A percentile compares a stretch with the other conserved stretches of the same genome.
Evolutionary conservation across 2,888 invertebrate genomes (phyloP).

Genomic region (Papilio gigon): DNA sequence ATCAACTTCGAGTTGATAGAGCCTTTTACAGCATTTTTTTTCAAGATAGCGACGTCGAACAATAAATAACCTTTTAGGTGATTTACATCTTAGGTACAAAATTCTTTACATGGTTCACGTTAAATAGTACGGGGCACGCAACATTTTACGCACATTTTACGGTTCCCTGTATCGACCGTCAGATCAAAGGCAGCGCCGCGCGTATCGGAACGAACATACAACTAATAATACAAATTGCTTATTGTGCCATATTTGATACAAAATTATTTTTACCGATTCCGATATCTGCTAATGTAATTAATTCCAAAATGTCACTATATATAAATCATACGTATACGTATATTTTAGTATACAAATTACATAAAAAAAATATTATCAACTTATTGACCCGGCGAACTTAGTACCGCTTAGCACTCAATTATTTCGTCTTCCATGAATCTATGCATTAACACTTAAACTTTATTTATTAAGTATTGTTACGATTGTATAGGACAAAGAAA

Average conservation of each 20-base stretch:
- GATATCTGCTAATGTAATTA: conserved; percentile 2
- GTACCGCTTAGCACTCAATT: no score
- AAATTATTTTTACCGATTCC: conserved; percentile 9
- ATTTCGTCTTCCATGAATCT: no score
- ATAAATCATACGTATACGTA: not conserved
- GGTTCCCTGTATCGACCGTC: conserved; percentile 20
- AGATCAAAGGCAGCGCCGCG: conserved; percentile 25
- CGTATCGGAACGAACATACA: conserved; percentile 14
- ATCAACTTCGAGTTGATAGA: no score
- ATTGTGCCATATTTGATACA: conserved; percentile 1
- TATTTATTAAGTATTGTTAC: no score
- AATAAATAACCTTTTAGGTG: not conserved
- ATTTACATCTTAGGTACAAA: conserved; percentile 18
- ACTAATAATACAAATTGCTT: conserved; percentile 18
- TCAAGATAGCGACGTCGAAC: not conserved
- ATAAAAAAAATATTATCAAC: no score
- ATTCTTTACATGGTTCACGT: conserved; percentile 12
- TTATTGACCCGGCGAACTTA: no score
- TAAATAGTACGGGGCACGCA: conserved; percentile 22
- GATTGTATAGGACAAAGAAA: no score
- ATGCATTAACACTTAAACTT: no score
- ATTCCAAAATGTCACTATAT: not conserved
- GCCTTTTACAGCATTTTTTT: not conserved
- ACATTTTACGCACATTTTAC: conserved; percentile 24
- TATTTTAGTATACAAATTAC: not conserved